These are phyloP conservation scores for Xestia xanthographa DNA, from an alignment of 2,888 invertebrate species.

Conservation along the genomic window DNA sequence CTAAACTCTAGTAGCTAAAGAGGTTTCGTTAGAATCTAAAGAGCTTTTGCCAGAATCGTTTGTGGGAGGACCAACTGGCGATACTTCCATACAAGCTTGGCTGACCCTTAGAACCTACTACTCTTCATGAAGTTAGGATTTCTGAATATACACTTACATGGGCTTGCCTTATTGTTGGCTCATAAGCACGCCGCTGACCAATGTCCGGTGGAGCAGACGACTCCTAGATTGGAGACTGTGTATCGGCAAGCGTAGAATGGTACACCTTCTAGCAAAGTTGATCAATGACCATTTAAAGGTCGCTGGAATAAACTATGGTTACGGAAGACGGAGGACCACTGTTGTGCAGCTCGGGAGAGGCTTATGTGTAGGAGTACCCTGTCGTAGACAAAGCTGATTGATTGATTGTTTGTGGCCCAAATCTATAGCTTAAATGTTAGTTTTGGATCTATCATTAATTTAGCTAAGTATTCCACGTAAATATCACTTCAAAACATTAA, in stretches of 20 bases:
- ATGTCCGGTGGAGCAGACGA: not conserved
- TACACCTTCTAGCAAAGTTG: not conserved
- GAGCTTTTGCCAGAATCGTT: not conserved
- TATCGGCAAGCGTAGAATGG: not conserved
- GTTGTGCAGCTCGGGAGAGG: not conserved
- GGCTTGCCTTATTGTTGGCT: too few species aligned
- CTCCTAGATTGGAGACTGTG: not conserved
- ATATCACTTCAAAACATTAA: conserved; percentile 18
- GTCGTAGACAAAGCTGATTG: not conserved
- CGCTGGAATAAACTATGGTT: not conserved
- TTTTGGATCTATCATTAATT: not conserved
- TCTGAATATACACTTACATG: too few species aligned
- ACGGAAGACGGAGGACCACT: not conserved
- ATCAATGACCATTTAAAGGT: not conserved
- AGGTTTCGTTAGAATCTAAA: not conserved
- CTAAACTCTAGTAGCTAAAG: not conserved
- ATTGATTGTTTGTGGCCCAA: not conserved
- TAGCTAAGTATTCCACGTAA: not conserved
- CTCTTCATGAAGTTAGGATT: not conserved
- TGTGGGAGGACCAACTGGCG: not conserved
- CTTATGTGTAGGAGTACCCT: not conserved
- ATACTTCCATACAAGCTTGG: not conserved
- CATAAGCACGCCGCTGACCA: too few species aligned
- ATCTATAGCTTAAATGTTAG: not conserved
- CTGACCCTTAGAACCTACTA: too few species aligned